Evolutionary conservation across 2,113 vertebrate genomes (phyloP), one percentile per base, ranked within the genome.

Genomic region (Tupaia chinensis): DNA sequence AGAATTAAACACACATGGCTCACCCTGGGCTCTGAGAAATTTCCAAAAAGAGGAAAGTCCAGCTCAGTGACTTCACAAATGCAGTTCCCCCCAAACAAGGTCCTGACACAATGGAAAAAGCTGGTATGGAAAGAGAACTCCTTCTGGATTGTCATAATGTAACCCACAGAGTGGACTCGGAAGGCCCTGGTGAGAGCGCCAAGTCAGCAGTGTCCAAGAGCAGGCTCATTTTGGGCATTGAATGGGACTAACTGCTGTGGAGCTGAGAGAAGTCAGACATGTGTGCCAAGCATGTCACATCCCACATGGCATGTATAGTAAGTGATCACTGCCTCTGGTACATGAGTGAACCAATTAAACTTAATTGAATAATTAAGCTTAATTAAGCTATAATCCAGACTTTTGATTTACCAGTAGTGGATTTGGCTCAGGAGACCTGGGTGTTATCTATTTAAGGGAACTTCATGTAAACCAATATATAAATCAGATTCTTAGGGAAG

Each of bases 361-460:
- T 32, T 87, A 91, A 87, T 97, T 95, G 95, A 81, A 69, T 22
- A 19, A 80, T 88, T 91, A 79, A 54, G 27, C 54, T 93, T 94
- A 77, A 97, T 97, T 89, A 96, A 95, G 73, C 32, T 95, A 34
- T 93, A 95, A 95, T 66, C 61, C 7, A 84, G 34, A 13, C 44
- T 91, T 96, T 73, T 93, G 34, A 86, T 96, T 93, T 92, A 5
- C 20, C 68, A 95, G 56, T 10, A 82, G n/a, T 89, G 44, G 29
- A 78, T 27, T 61, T 72, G 22, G n/a, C 72, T 96, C 77, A 82
- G 80, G 83, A 95, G 34, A 87, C 68, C 56, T 80, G 53, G 10
- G 16, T 66, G 87, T 93, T 73, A 93, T 87, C 29, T 89, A 65
- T 69, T 86, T 53, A 91, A 17, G 13, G 29, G n/a, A 84, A 73